These are phyloP conservation scores for Sardinella longiceps DNA, from an alignment of 2,797 vertebrate species.

Conservation along the genomic window DNA sequence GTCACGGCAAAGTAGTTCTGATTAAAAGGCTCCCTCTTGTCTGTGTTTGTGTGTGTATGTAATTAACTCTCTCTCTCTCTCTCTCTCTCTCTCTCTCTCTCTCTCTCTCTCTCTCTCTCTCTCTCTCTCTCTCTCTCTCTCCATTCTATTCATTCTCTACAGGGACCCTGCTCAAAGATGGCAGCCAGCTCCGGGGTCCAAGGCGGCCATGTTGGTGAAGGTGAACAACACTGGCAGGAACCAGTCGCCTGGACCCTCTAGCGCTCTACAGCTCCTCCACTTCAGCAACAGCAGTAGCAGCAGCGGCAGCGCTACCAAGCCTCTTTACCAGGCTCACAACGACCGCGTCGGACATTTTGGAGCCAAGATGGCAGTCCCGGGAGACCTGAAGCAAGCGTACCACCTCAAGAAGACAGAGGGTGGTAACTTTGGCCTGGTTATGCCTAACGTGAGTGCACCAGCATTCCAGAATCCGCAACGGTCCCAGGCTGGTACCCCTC, in stretches of 20 bases:
- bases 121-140: background rate
- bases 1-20: background rate
- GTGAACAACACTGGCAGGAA: conserved; percentile 71
- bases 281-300: conserved; percentile 57
- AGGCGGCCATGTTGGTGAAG: conserved; percentile 82
- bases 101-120: background rate
- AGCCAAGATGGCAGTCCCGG: conserved; percentile 55
- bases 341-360: conserved; percentile 50
- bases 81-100: conserved; percentile 14
- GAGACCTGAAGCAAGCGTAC: conserved; percentile 71
- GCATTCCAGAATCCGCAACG: conserved; percentile 60
- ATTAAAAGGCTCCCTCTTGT: conserved; percentile 12
- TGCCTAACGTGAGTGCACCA: conserved; percentile 59
- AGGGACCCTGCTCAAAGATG: conserved; percentile 73
- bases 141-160: conserved; percentile 25
- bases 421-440: conserved; percentile 71
- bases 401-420: conserved; percentile 74
- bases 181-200: conserved; percentile 79
- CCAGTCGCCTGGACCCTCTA: conserved; percentile 47
- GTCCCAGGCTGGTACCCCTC: conserved; percentile 58
- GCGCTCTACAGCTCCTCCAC: conserved; percentile 59
- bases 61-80: background rate
- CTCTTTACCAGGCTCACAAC: conserved; percentile 50
- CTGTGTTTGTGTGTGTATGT: background rate
- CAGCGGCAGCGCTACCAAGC: conserved; percentile 54